A percentile compares a stretch with the other conserved stretches of the same genome.
phyloP scores from a whole-genome alignment of 2,113 vertebrate genomes.

The Leptodactylus fuscus region DNA sequence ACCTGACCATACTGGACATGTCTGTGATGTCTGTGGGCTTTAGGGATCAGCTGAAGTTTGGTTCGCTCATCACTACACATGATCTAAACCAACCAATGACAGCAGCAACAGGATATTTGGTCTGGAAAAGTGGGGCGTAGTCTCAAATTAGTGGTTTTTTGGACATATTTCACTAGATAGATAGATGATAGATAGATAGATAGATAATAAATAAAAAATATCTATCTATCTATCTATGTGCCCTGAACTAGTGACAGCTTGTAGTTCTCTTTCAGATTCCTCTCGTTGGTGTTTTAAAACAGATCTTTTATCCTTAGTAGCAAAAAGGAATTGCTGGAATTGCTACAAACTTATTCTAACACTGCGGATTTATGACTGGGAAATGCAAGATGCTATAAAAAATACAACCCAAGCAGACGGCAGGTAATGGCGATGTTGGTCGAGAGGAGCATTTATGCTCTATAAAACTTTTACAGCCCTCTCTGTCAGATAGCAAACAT shows the following conservation, averaged over 20 bases:
- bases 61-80: too few species aligned
- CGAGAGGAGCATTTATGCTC: slow-evolving; percentile 63
- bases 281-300: slow-evolving; percentile 21
- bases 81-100: too few species aligned
- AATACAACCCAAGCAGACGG: slow-evolving; percentile 61
- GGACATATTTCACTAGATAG: too few species aligned
- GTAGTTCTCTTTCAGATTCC: not conserved
- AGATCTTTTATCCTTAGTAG: slow-evolving; percentile 17
- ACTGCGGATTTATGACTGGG: slow-evolving; percentile 54
- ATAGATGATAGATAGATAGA: too few species aligned
- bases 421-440: slow-evolving; percentile 48
- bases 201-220: too few species aligned
- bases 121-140: too few species aligned
- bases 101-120: too few species aligned
- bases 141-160: too few species aligned
- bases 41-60: too few species aligned
- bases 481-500: slow-evolving; percentile 28
- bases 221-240: too few species aligned
- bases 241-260: slow-evolving; percentile 12
- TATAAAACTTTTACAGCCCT: slow-evolving; percentile 63
- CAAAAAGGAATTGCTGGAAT: slow-evolving; percentile 4
- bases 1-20: too few species aligned
- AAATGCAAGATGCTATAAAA: slow-evolving; percentile 37
- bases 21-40: too few species aligned
- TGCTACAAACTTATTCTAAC: slow-evolving; percentile 33